These are phyloP conservation scores for Oryctes rhinoceros DNA, from an alignment of 1,140 invertebrate genomes.

Conservation along the genomic window DNA sequence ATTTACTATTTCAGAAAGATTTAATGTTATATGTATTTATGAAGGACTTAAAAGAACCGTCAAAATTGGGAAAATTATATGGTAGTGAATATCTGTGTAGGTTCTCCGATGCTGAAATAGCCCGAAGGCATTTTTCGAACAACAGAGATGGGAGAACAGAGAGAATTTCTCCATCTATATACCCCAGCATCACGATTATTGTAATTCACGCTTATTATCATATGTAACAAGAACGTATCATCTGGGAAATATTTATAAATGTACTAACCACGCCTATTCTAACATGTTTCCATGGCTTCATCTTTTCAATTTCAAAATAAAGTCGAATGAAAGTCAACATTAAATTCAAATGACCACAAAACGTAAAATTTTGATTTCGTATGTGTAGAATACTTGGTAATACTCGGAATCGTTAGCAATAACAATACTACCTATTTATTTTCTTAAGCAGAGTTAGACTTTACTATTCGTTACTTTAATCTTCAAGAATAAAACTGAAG, in stretches of 20 bases:
- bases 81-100: slow-evolving; percentile 6
- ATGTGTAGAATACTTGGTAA: too few species aligned
- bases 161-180: slow-evolving; percentile 38
- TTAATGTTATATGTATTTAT: slow-evolving; percentile 12
- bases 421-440: too few species aligned
- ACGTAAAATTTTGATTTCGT: too few species aligned
- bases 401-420: too few species aligned
- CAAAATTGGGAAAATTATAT: slow-evolving; percentile 42
- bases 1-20: slow-evolving; percentile 16
- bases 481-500: too few species aligned
- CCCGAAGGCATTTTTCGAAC: slow-evolving; percentile 18
- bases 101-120: slow-evolving; percentile 4
- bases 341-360: too few species aligned
- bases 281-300: neutral
- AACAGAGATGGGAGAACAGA: slow-evolving; percentile 1
- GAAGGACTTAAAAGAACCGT: slow-evolving; percentile 21
- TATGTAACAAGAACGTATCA: slow-evolving; percentile 39
- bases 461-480: too few species aligned
- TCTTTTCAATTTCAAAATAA: neutral
- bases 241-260: slow-evolving; percentile 40
- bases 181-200: slow-evolving; percentile 32
- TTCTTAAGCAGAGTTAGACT: too few species aligned
- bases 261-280: neutral
- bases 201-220: slow-evolving; percentile 42
- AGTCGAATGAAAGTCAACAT: neutral